A percentile compares a stretch with the other conserved stretches of the same genome.
These are phyloP conservation scores for Rhincodon typus DNA, from an alignment of 2,797 vertebrate species.

Conservation along the genomic window DNA sequence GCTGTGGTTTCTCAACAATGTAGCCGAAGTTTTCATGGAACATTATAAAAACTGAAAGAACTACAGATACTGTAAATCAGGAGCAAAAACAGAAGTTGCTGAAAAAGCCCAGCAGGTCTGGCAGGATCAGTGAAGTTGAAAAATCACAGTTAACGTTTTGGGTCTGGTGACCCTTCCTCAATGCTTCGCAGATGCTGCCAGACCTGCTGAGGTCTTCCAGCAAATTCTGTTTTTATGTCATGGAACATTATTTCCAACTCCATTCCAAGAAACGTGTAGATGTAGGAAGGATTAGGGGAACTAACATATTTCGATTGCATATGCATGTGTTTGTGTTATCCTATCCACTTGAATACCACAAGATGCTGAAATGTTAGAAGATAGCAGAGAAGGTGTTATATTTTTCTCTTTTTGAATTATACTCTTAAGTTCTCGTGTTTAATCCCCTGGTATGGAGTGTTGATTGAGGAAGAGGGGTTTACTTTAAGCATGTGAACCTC, in stretches of 20 bases:
- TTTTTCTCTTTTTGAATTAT: neutral
- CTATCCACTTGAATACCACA: neutral
- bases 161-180: no score
- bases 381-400: neutral
- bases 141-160: no score
- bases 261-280: neutral
- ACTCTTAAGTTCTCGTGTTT: neutral
- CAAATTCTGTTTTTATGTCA: neutral
- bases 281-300: neutral
- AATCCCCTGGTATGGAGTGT: neutral
- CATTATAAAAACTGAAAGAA: no score
- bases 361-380: neutral
- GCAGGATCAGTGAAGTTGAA: no score
- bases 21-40: neutral
- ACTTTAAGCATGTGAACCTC: neutral
- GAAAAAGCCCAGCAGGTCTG: no score
- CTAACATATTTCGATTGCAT: neutral
- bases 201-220: no score
- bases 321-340: neutral
- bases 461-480: neutral
- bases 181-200: no score
- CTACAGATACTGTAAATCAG: no score
- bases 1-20: neutral
- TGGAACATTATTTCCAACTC: no score
- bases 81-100: no score